Percentiles rank a stretch among this genome's conserved stretches.
These are phyloP conservation scores for Linnaemya tessellans DNA, from an alignment of 2,888 invertebrate genomes.

Conservation along the genomic window DNA sequence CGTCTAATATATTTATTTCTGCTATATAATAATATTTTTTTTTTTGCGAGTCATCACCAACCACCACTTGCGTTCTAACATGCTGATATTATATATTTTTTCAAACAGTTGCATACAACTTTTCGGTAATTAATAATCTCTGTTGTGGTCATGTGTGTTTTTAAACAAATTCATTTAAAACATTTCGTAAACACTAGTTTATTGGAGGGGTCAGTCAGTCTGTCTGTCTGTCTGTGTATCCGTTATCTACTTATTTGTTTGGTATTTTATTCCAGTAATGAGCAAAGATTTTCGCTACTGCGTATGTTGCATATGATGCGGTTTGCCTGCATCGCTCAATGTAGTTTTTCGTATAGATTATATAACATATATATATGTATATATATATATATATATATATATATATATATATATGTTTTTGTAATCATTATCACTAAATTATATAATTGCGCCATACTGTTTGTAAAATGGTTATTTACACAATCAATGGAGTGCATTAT, in stretches of 20 bases:
- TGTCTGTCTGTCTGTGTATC: not conserved
- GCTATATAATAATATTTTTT: not conserved
- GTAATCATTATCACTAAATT: conserved; percentile 3
- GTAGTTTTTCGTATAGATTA: not conserved
- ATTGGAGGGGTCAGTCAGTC: not conserved
- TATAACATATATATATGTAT: not conserved
- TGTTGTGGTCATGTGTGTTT: conserved; percentile 7
- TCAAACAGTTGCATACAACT: not conserved
- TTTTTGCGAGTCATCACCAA: not conserved
- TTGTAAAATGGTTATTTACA: conserved; percentile 8
- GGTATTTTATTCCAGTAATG: not conserved
- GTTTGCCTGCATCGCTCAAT: conserved; percentile 18
- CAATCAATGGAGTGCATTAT: conserved; percentile 8
- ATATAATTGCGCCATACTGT: not conserved
- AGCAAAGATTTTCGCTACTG: conserved; percentile 23
- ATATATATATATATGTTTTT: not conserved
- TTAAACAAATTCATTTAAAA: conserved; percentile 3
- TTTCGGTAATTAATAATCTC: conserved; percentile 47
- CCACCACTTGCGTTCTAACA: not conserved
- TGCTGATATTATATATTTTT: not conserved
- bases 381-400: not conserved
- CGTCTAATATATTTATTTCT: not conserved
- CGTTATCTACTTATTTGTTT: not conserved
- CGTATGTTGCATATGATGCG: conserved; percentile 23
- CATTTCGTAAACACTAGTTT: not conserved